Percentiles rank a stretch among this genome's conserved stretches.
phyloP scores from a whole-genome alignment of 2,797 vertebrate species.

The Neopelma chrysocephalum region DNA sequence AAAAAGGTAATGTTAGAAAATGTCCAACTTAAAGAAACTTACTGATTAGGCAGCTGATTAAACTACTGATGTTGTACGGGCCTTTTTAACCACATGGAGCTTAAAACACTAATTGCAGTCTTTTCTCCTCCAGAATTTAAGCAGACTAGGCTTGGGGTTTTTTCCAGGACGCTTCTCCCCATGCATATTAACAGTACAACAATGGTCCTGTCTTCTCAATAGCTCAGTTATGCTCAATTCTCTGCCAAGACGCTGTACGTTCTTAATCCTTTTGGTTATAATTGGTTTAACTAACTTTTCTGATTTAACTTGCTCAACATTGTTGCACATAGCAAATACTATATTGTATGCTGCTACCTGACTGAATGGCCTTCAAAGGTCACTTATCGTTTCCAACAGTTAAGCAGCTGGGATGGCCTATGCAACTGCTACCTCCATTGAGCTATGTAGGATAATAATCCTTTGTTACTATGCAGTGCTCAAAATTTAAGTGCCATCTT shows the following conservation, averaged over 20 bases:
- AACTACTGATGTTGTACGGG: not conserved
- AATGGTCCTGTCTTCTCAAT: not conserved
- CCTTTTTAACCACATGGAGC: not conserved
- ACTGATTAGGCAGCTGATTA: not conserved
- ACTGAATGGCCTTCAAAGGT: not conserved
- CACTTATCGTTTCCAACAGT: not conserved
- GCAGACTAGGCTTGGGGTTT: not conserved
- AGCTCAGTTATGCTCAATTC: not conserved
- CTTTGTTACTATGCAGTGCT: not conserved
- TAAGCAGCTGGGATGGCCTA: not conserved
- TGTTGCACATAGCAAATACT: not conserved
- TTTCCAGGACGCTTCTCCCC: not conserved
- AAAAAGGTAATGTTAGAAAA: not conserved
- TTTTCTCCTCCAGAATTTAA: not conserved
- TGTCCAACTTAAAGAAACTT: not conserved
- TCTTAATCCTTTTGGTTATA: not conserved
- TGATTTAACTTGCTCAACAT: not conserved
- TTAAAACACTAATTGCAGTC: not conserved
- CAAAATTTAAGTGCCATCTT: not conserved
- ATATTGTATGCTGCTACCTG: not conserved
- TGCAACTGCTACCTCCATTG: not conserved
- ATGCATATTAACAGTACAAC: not conserved
- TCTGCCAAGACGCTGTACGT: not conserved
- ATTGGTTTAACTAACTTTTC: not conserved
- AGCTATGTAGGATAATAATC: not conserved